Base-by-base conservation (phyloP, 1,140 invertebrate genomes). In the Notospermus geniculatus region DNA sequence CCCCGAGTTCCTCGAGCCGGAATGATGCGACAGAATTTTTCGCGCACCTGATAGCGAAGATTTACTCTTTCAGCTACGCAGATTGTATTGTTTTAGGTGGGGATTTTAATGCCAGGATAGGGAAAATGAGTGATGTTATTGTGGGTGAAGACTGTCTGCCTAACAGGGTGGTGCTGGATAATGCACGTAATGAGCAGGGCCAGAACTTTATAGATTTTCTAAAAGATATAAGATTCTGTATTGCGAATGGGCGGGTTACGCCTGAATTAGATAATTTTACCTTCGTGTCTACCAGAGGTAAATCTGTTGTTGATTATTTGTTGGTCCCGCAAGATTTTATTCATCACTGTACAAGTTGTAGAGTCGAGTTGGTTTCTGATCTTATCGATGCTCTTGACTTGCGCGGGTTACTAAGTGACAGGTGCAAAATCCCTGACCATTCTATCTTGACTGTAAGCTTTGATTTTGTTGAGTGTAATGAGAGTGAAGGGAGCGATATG, bases 1-100 rank as follows among this genome's bases (percentile, higher is more conserved):
- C 63, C 1, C 54, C 57, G 60, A 60, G 59, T 29, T 68, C 66
- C 2, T 27, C 32, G 1, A 53, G 64, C 41, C 54, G 59, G 15
- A 50, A 36, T 28, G 45, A 62, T 54, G 63, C 50, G 19, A 52
- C 32, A n/a, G 17, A 30, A 23, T 68, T 57, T 57, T 68, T 41
- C 32, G 43, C 54, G n/a, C 50, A 60, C 29, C 28, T 65, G 11
- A 19, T 68, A 5, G 22, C 29, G 22, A 60, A 63, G 28, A 54
- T 68, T 11, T 68, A 68, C 41, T 5, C 55, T 7, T 58, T 56
- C 13, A 11, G 1, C 15, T 27, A 59, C 22, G 2, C n/a, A 23
- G 50, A 29, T 28, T 23, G 4, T 53, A 41, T 63, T 9, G n/a
- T n/a, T n/a, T n/a, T n/a, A n/a, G n/a, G n/a, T n/a, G n/a, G n/a